Base-by-base conservation (phyloP, 2,797 vertebrate species). In the Tauraco hartlaubi region DNA sequence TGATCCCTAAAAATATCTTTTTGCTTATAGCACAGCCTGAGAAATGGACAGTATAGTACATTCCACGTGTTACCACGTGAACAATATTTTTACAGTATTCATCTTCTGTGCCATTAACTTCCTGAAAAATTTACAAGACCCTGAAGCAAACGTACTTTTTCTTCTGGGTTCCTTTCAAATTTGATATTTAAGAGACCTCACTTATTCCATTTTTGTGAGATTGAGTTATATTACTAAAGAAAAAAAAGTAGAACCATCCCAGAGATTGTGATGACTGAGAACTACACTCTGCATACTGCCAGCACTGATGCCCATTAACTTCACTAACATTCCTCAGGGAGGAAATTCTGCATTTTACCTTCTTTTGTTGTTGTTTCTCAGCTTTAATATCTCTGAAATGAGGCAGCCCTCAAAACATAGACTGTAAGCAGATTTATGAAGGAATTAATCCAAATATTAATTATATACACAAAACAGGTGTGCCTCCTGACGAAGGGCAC, bases 21-120 rank as follows among this genome's bases (percentile, higher is more conserved):
- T 88, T 85, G 68, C 95, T 93, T 56, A 25, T 37, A 84, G 94
- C 85, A 52, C 31, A 79, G 90, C 82, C 94, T 88, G 73, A 85
- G 56, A 67, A 81, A 71, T 52, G 52, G 55, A 68, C 54, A 77
- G 16, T 44, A n/a, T 23, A 39, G 64, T 43, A 15, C 59, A 26
- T 43, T 89, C 33, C 16, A 44, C 5, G 1, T 48, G 35, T 56
- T 67, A 49, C 71, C 74, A 79, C 6, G 1, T 74, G 83, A 58
- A 63, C 39, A n/a, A 3, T 83, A 29, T 62, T 93, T 88, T 80
- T 80, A 88, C 76, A 22, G 11, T 37, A 33, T 52, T 77, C 58
- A 15, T 63, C 91, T 83, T 87, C 72, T 67, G 37, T 92, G 49
- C 76, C 69, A 85, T 89, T 95, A 81, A 68, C 81, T 87, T 95